Evolutionary conservation across 2,113 vertebrate species (phyloP).

Genomic region (Dolichallabes microphthalmus): DNA sequence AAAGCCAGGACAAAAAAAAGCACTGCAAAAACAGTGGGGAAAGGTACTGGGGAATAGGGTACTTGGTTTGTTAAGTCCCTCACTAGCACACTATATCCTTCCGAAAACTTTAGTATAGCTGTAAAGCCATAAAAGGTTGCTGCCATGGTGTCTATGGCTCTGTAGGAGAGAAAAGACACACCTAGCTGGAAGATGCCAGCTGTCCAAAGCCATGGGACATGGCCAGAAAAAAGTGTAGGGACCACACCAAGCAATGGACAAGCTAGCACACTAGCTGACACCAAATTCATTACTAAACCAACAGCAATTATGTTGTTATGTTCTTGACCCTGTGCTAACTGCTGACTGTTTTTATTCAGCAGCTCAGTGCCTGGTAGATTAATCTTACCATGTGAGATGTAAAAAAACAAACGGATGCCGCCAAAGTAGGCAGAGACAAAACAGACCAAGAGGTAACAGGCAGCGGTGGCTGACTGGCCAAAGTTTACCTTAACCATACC

Average conservation of each 20-base stretch:
- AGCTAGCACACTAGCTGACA: constrained; percentile 76
- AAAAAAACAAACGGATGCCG: constrained; percentile 68
- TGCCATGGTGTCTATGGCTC: constrained; percentile 70
- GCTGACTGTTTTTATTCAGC: constrained; percentile 45
- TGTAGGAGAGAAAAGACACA: constrained; percentile 75
- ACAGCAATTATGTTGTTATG: constrained; percentile 53
- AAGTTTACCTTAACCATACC: constrained; percentile 62
- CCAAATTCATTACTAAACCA: constrained; percentile 77
- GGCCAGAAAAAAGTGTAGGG: constrained; percentile 67
- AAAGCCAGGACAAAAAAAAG: constrained; percentile 77
- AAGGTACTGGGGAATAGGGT: constrained; percentile 66
- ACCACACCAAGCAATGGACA: constrained; percentile 79
- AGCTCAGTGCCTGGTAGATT: constrained; percentile 67
- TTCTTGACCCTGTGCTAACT: constrained; percentile 32
- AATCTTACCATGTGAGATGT: constrained; percentile 65
- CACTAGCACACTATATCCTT: constrained; percentile 76
- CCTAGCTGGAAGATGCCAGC: constrained; percentile 78
- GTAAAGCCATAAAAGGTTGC: constrained; percentile 81
- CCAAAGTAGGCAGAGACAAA: constrained; percentile 75
- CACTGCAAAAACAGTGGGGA: constrained; percentile 76
- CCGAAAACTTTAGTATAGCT: constrained; percentile 76
- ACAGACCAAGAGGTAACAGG: constrained; percentile 77
- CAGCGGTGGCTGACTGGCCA: constrained; percentile 75
- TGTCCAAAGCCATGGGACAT: constrained; percentile 85
- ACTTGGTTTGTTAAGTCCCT: constrained; percentile 57